Percentiles rank a stretch among this genome's conserved stretches.
Conservation (phyloP, 2,113 vertebrate species). For the Pogonocichla stellata region DNA sequence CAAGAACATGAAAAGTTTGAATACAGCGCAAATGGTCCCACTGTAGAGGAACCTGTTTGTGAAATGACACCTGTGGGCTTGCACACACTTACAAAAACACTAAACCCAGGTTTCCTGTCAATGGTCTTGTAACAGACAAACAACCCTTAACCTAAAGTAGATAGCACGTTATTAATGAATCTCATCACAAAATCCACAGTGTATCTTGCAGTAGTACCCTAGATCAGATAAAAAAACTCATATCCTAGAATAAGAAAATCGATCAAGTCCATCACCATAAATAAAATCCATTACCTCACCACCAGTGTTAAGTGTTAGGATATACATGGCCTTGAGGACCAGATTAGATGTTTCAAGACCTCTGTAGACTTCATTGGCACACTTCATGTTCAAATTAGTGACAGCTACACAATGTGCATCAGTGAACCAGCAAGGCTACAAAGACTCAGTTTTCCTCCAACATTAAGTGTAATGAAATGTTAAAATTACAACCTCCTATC, state of each 20-base stretch:
- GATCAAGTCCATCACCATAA: background rate
- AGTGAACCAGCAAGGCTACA: background rate
- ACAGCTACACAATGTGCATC: background rate
- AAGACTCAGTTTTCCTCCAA: background rate
- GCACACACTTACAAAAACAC: background rate
- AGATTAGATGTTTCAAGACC: background rate
- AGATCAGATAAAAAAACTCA: background rate
- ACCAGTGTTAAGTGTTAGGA: rapidly evolving
- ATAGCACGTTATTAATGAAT: background rate
- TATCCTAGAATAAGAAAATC: background rate
- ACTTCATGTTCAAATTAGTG: background rate
- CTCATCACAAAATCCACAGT: background rate
- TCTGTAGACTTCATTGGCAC: background rate
- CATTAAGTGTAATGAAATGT: background rate
- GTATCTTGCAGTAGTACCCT: background rate
- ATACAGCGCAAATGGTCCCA: background rate
- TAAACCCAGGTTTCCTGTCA: background rate
- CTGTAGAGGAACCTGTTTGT: background rate
- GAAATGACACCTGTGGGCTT: background rate
- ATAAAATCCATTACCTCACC: background rate
- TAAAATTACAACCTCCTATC: background rate
- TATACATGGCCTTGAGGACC: background rate
- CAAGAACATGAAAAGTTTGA: background rate
- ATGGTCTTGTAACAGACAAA: background rate
- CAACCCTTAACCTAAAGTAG: background rate